These are phyloP conservation scores for Drosophila sulfurigaster DNA, from an alignment of 1,140 invertebrate genomes.

Conservation along the genomic window DNA sequence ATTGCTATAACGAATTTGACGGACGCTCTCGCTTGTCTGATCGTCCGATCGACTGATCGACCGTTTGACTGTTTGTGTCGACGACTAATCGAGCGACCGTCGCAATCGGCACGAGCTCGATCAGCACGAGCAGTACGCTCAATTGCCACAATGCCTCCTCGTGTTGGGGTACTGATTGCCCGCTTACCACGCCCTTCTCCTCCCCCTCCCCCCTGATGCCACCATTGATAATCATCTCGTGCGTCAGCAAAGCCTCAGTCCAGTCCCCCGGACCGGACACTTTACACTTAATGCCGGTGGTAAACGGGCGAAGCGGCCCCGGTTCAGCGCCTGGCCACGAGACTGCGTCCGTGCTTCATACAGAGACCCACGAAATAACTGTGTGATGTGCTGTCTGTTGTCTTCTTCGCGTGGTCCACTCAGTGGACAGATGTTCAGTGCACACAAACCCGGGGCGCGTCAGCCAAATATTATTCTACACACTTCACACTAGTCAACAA, in stretches of 20 bases:
- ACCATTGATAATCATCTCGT: slow-evolving; percentile 76
- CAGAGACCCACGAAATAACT: slow-evolving; percentile 52
- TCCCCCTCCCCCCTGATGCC: not conserved
- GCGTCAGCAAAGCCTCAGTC: slow-evolving; percentile 69
- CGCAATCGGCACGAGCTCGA: slow-evolving; percentile 58
- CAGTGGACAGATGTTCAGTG: slow-evolving; percentile 13
- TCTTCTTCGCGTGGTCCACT: slow-evolving; percentile 13
- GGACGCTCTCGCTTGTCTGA: slow-evolving; percentile 34
- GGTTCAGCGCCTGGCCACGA: not conserved
- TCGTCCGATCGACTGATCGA: not conserved
- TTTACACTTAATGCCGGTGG: slow-evolving; percentile 52
- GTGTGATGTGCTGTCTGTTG: slow-evolving; percentile 26
- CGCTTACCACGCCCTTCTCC: slow-evolving; percentile 9
- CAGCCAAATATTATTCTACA: slow-evolving; percentile 2
- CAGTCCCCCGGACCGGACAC: slow-evolving; percentile 33
- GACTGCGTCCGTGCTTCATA: not conserved
- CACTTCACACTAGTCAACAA: slow-evolving; percentile 6
- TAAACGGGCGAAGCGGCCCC: slow-evolving; percentile 6
- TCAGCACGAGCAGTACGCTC: slow-evolving; percentile 72
- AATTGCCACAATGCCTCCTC: slow-evolving; percentile 75
- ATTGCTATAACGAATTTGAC: slow-evolving; percentile 74
- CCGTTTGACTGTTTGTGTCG: not conserved
- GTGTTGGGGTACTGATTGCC: slow-evolving; percentile 65
- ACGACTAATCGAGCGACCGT: slow-evolving; percentile 46
- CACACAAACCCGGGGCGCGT: not conserved